A percentile compares a stretch with the other conserved stretches of the same genome.
phyloP scores from a whole-genome alignment of 2,113 vertebrate species.

The Equus quagga region DNA sequence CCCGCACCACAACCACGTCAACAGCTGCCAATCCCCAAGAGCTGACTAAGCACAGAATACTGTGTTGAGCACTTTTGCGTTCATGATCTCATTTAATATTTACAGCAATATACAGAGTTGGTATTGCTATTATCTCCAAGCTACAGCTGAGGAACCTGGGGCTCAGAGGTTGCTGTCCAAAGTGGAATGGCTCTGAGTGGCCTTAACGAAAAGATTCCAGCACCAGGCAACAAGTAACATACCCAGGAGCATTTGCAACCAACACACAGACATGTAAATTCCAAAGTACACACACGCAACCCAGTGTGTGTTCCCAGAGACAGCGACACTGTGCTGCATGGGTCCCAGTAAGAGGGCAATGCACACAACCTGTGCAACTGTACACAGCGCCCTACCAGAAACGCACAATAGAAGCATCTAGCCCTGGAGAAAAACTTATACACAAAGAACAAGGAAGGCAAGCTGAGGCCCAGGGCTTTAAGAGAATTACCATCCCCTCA shows the following conservation, averaged over 20 bases:
- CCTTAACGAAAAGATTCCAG: not conserved
- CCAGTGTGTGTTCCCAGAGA: not conserved
- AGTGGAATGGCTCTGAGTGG: not conserved
- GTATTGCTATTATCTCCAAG: not conserved
- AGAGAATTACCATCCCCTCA: not conserved
- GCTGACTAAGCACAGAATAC: not conserved
- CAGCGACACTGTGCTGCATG: fast-evolving
- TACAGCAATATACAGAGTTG: fast-evolving
- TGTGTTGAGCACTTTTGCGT: fast-evolving
- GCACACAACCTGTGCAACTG: fast-evolving
- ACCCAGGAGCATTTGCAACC: not conserved
- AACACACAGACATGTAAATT: not conserved
- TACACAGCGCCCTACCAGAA: not conserved
- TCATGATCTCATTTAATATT: not conserved
- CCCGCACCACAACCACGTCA: not conserved
- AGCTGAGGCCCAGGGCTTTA: not conserved
- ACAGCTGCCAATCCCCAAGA: not conserved
- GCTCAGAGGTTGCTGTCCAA: not conserved
- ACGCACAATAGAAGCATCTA: not conserved
- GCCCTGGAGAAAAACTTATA: not conserved
- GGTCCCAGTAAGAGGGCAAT: not conserved
- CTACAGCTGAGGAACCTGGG: not conserved
- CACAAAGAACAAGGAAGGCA: not conserved
- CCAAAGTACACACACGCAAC: not conserved
- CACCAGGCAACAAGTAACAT: not conserved